Evolutionary conservation across 1,140 invertebrate genomes (phyloP).

Genomic region (Caenorhabditis latens): DNA sequence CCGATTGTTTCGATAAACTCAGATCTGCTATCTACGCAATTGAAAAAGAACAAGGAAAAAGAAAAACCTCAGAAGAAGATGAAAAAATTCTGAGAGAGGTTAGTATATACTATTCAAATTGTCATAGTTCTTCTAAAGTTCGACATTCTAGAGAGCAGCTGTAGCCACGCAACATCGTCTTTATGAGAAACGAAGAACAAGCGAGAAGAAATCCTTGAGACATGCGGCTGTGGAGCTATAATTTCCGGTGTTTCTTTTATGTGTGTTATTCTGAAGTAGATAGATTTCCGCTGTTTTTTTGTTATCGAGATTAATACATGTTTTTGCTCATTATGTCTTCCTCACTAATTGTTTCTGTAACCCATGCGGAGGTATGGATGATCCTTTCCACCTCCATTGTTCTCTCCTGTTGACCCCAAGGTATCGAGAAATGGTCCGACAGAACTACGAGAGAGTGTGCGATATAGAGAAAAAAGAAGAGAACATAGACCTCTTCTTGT

Average conservation of each 20-base stretch:
- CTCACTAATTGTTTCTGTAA: neutral
- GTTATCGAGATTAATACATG: conserved; percentile 45
- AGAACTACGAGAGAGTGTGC: neutral
- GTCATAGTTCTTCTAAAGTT: neutral
- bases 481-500: neutral
- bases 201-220: conserved; percentile 51
- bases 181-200: conserved; percentile 39
- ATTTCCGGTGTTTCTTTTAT: neutral
- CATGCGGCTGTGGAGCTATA: conserved; percentile 45
- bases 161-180: conserved; percentile 54
- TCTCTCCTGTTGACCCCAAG: too few species aligned
- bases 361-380: neutral
- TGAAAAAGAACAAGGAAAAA: neutral
- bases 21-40: conserved; percentile 57
- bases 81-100: conserved; percentile 43
- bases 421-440: neutral
- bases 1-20: conserved; percentile 62
- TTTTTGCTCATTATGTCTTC: neutral
- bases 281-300: conserved; percentile 40
- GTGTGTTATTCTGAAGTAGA: conserved; percentile 12
- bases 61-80: conserved; percentile 47
- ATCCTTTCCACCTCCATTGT: too few species aligned
- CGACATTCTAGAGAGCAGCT: conserved; percentile 52
- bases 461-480: neutral
- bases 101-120: neutral